Evolutionary conservation across 1,140 invertebrate genomes (phyloP).

Genomic region (Ceratina australensis): DNA sequence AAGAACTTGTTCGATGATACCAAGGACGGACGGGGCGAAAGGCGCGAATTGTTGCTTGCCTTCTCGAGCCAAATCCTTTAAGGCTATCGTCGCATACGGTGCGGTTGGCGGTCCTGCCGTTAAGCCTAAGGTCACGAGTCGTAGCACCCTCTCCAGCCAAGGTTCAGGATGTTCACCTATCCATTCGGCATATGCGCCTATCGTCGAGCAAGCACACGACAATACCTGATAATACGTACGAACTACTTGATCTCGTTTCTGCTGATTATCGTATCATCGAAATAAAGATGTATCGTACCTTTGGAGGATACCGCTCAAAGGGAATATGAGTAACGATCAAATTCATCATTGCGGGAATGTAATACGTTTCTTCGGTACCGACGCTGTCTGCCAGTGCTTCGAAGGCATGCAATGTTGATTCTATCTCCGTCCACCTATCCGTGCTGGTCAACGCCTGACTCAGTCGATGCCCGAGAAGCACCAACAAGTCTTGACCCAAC

Average conservation of each 20-base stretch:
- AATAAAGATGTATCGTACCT: conserved; percentile 65
- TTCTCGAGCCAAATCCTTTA: conserved; percentile 91
- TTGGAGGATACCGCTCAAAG: conserved; percentile 80
- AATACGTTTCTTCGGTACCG: conserved; percentile 82
- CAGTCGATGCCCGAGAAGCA: conserved; percentile 82
- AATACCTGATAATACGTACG: conserved; percentile 61
- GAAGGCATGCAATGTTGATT: conserved; percentile 91
- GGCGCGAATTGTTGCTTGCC: conserved; percentile 86
- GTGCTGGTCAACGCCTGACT: conserved; percentile 62
- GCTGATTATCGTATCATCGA: conserved; percentile 11
- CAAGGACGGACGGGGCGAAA: conserved; percentile 81
- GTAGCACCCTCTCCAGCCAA: conserved; percentile 85
- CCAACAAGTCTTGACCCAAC: conserved; percentile 85
- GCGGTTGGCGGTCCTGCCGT: conserved; percentile 84
- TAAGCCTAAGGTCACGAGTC: conserved; percentile 85
- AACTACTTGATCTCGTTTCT: too few relatives aligned
- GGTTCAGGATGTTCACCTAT: conserved; percentile 85
- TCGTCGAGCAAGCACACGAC: conserved; percentile 71
- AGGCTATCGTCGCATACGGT: conserved; percentile 89
- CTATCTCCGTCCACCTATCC: conserved; percentile 83
- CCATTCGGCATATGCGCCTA: conserved; percentile 91
- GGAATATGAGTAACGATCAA: conserved; percentile 84
- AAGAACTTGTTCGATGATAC: conserved; percentile 69
- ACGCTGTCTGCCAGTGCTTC: conserved; percentile 89
- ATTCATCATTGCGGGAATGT: conserved; percentile 84